A percentile compares a stretch with the other conserved stretches of the same genome.
Conservation (phyloP, 2,888 invertebrate genomes). For the Xestia rhomboidea region DNA sequence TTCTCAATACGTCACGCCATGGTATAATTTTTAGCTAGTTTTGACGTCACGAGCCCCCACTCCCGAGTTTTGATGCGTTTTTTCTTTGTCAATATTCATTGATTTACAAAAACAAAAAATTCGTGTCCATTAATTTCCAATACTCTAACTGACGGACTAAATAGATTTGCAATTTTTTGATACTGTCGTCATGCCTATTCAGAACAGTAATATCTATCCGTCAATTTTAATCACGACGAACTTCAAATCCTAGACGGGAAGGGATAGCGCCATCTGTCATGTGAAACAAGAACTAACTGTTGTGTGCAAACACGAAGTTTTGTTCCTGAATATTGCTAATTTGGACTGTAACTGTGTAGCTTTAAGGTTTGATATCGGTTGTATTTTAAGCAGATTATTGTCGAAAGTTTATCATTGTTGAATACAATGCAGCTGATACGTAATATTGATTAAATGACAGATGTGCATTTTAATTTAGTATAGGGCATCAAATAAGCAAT, state of each 20-base stretch:
- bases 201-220: background rate
- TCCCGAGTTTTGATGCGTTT: too few species aligned
- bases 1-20: too few species aligned
- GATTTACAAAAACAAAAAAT: too few species aligned
- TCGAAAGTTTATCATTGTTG: slow-evolving; percentile 13
- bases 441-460: slow-evolving; percentile 10
- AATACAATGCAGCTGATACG: slow-evolving; percentile 15
- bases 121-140: too few species aligned
- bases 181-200: too few species aligned
- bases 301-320: slow-evolving; percentile 1
- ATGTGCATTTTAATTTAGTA: slow-evolving; percentile 5
- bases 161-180: too few species aligned
- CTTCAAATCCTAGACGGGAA: background rate
- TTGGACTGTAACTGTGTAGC: background rate
- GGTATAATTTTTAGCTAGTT: too few species aligned
- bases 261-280: slow-evolving; percentile 26
- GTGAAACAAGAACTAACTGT: slow-evolving; percentile 14
- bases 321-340: background rate
- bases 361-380: background rate
- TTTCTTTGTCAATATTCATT: too few species aligned
- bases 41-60: too few species aligned
- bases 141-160: too few species aligned
- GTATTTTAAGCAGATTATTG: slow-evolving; percentile 3
- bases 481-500: background rate
- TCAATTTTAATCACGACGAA: background rate